Evolutionary conservation across 1,140 invertebrate genomes (phyloP).

Genomic region (Chrysoperla carnea): DNA sequence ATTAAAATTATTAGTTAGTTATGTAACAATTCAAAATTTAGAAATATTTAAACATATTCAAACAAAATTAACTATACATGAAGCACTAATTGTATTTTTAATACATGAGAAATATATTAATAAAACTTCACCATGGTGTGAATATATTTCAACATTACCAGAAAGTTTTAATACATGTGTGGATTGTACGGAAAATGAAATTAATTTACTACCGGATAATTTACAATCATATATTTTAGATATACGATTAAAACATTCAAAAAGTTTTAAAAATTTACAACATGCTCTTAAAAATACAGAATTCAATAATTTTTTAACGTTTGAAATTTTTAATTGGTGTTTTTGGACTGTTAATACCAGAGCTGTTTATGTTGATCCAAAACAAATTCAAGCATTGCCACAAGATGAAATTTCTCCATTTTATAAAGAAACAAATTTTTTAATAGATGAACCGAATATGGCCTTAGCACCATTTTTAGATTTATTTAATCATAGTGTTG

Average conservation of each 20-base stretch:
- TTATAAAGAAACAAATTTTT: no score
- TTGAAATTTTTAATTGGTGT: slow-evolving; percentile 29
- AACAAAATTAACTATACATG: slow-evolving; percentile 26
- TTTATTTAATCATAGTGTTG: slow-evolving; percentile 53
- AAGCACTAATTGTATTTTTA: slow-evolving; percentile 40
- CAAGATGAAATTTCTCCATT: no score
- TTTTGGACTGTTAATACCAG: slow-evolving; percentile 64
- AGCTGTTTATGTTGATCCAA: slow-evolving; percentile 34
- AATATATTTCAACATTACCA: slow-evolving; percentile 35
- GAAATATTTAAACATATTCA: slow-evolving; percentile 15
- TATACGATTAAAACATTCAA: slow-evolving; percentile 15
- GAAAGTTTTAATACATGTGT: slow-evolving; percentile 20
- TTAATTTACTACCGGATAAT: slow-evolving; percentile 20
- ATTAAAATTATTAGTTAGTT: slow-evolving; percentile 30
- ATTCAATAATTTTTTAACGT: slow-evolving; percentile 22
- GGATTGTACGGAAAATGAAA: slow-evolving; percentile 16
- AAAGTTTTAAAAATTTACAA: slow-evolving; percentile 13
- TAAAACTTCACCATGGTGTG: slow-evolving; percentile 20
- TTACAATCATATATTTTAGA: slow-evolving; percentile 16
- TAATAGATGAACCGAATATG: slow-evolving; percentile 32
- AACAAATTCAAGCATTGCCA: slow-evolving; percentile 13
- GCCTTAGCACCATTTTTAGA: slow-evolving; percentile 64
- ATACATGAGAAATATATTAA: slow-evolving; percentile 28
- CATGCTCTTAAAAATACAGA: slow-evolving; percentile 18
- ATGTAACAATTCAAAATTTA: slow-evolving; percentile 14